Evolutionary conservation across 2,797 vertebrate genomes (phyloP), one percentile per base, ranked within the genome.

Genomic region (Gymnoscopelus braueri): DNA sequence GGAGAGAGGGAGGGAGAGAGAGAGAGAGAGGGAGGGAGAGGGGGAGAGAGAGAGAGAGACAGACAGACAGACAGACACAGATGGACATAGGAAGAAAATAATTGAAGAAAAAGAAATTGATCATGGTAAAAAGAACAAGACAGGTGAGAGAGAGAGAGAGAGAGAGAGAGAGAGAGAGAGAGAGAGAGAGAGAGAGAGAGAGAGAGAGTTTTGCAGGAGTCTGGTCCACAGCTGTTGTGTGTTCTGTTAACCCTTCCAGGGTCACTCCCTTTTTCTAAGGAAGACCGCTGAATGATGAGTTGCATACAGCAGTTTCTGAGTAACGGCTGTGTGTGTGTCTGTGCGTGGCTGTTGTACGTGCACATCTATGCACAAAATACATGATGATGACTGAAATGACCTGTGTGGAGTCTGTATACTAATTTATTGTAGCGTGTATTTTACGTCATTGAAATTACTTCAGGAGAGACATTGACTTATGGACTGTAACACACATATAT

Each of bases 141-240:
- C 77, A 74, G 2, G 19, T 19, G 19, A 44, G 35, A 60, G 51
- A 47, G 47, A 54, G 60, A 57, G 60, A 68, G n/a, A 49, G 29
- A 51, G 61, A 70, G 35, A 8, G 63, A 70, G 58, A 78, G 53
- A 56, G 19, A 68, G n/a, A 64, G 4, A 15, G 39, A 48, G 8
- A 65, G 52, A 58, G 12, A 53, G 44, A 70, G 32, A 24, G 15
- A 4, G 53, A 10, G 60, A 47, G 26, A 51, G 44, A 62, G 3
- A 48, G 60, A n/a, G 12, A 32, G 78, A 78, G 47, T 75, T 56
- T 63, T 76, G 70, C 48, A 62, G 63, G 75, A 62, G 60, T 79
- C 63, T 64, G 72, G 80, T 79, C 54, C 72, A 62, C 89, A 89
- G 87, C 89, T 89, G 90, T 85, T 89, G 90, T 85, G 77, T 78